phyloP scores from a whole-genome alignment of 1,140 invertebrate species.

The Leptoteleia sp. region DNA sequence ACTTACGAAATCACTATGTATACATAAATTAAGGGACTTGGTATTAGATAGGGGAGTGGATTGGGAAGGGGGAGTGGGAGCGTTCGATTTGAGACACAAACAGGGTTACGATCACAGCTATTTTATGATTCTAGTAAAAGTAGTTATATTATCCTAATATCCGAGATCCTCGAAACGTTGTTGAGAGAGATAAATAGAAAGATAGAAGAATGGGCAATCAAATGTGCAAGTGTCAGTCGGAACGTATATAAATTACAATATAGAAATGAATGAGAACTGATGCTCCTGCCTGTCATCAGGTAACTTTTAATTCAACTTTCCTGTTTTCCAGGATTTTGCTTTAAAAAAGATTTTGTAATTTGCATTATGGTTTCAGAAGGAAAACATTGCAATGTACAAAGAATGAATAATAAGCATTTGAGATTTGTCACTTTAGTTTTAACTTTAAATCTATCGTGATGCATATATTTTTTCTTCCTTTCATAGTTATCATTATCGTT shows the following conservation, averaged over 20 bases:
- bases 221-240: slow-evolving; percentile 57
- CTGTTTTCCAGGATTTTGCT: background rate
- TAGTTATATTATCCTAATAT: slow-evolving; percentile 59
- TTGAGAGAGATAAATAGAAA: slow-evolving; percentile 33
- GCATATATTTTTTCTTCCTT: slow-evolving; percentile 1
- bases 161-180: slow-evolving; percentile 51
- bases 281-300: slow-evolving; percentile 1
- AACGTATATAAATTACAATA: slow-evolving; percentile 42
- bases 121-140: slow-evolving; percentile 72
- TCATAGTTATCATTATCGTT: slow-evolving; percentile 8
- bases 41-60: too few species aligned
- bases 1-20: slow-evolving; percentile 45
- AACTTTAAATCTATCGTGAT: slow-evolving; percentile 38
- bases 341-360: slow-evolving; percentile 37
- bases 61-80: background rate
- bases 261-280: slow-evolving; percentile 25
- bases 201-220: slow-evolving; percentile 35
- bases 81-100: slow-evolving; percentile 47
- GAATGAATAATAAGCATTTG: slow-evolving; percentile 33
- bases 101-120: slow-evolving; percentile 75
- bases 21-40: slow-evolving; percentile 47
- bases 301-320: slow-evolving; percentile 6
- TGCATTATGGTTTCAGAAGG: slow-evolving; percentile 18
- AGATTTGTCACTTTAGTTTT: slow-evolving; percentile 41
- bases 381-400: slow-evolving; percentile 42